Base-by-base conservation (phyloP, 92 coral and sea anemone species). In the Heliopora coerulea region DNA sequence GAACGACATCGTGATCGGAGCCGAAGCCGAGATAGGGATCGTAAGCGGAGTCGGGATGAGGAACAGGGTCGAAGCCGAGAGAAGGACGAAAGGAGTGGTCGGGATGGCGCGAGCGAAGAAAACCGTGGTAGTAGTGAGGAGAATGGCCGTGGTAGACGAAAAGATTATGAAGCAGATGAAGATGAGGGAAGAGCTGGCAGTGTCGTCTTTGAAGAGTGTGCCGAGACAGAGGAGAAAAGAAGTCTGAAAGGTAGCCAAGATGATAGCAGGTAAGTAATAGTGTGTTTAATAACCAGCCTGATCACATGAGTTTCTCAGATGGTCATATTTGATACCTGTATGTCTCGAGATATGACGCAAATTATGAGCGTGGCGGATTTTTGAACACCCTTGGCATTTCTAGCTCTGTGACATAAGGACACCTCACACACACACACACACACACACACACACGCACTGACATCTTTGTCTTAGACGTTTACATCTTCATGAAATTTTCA, bases 61-160 rank as follows among this genome's bases (percentile, higher is more conserved):
- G 86, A 81, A 8, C 83, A 83, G 1, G 85, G 72, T 3, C 49
- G 79, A 11, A 84, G 80, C 26, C 39, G 82, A 1, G 86, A 62
- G 3, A 68, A 75, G 20, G 84, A 88, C 25, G 72, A 80, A 48
- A 84, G 84, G 67, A 65, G 88, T 25, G 78, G 78, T 29, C 67
- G 85, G 52, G 87, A 86, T 68, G n/a, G n/a, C n/a, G n/a, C n/a
- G n/a, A n/a, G n/a, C n/a, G n/a, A n/a, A n/a, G 84, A 82, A 26
- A 85, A 91, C n/a, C 49, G 83, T 42, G 83, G 84, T 46, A 81
- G 68, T 28, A 86, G 73, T 33, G 59, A 68, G 31, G 84, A 81
- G 24, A 81, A 75, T 61, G 81, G 67, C 61, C 61, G 61, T 21
- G 61, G 61, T 23, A 23, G 8, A 30, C 61, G 61, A 56, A 30